These are phyloP conservation scores for Aegypius monachus DNA, from an alignment of 2,113 vertebrate genomes.

Conservation along the genomic window DNA sequence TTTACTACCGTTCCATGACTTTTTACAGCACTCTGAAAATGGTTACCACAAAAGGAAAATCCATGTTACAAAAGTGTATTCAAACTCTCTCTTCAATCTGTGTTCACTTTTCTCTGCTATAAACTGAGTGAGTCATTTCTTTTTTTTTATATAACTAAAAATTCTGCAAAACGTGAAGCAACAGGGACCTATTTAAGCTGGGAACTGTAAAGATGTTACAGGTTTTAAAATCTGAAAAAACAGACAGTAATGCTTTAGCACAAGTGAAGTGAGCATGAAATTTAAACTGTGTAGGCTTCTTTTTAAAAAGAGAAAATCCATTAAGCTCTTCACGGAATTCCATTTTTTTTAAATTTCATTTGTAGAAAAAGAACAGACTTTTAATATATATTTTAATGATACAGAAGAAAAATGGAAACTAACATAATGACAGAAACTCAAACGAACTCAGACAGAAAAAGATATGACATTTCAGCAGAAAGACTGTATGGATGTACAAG, in stretches of 20 bases:
- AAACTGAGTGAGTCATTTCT: neutral
- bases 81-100: neutral
- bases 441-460: neutral
- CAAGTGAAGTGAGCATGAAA: neutral
- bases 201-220: neutral
- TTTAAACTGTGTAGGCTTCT: neutral
- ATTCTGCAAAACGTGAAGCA: neutral
- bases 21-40: neutral
- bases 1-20: neutral
- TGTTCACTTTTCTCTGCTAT: neutral
- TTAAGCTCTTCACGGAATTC: neutral
- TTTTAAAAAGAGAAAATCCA: slow-evolving; percentile 4
- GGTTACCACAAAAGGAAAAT: neutral
- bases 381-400: neutral
- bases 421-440: neutral
- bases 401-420: neutral
- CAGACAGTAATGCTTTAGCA: neutral
- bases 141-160: neutral
- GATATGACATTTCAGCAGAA: neutral
- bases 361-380: neutral
- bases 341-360: neutral
- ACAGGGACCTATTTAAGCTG: neutral
- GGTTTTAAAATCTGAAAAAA: neutral
- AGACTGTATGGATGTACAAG: neutral
- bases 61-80: neutral